These are phyloP conservation scores for Agrilus cyanescens DNA, from an alignment of 2,888 invertebrate genomes.

Conservation along the genomic window DNA sequence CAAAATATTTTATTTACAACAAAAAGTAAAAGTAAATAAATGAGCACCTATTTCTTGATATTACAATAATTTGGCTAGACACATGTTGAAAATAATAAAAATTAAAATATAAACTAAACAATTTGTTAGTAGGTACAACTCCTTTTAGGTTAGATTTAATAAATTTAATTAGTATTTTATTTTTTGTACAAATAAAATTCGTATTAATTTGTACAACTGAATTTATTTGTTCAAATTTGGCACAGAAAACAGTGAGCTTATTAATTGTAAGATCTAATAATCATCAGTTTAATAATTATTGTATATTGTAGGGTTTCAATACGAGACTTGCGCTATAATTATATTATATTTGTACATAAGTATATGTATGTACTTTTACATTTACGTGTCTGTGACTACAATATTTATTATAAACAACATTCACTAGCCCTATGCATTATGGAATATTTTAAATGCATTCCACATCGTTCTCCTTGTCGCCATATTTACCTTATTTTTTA, in stretches of 20 bases:
- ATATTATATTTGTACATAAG: constrained; percentile 23
- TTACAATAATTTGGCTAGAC: no score
- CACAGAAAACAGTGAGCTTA: constrained; percentile 39
- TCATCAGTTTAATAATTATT: constrained; percentile 17
- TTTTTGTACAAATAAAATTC: not conserved
- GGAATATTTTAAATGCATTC: constrained; percentile 34
- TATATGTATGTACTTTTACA: constrained; percentile 25
- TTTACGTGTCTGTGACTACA: constrained; percentile 23
- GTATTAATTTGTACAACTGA: constrained; percentile 26
- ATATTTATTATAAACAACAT: constrained; percentile 31
- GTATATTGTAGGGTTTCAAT: constrained; percentile 18
- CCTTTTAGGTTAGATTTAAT: no score
- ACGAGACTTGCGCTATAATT: constrained; percentile 16
- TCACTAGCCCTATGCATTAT: constrained; percentile 35
- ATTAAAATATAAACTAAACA: no score
- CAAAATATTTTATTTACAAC: no score
- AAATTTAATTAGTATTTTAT: no score
- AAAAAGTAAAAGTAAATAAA: no score
- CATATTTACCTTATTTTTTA: constrained; percentile 7
- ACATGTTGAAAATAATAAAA: no score
- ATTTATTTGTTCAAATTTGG: constrained; percentile 36
- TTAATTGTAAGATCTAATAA: constrained; percentile 29
- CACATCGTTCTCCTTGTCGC: constrained; percentile 15
- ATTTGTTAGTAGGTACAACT: no score
- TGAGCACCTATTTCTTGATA: no score